Conservation (phyloP, 2,888 invertebrate species). For the Epinotia ramella region DNA sequence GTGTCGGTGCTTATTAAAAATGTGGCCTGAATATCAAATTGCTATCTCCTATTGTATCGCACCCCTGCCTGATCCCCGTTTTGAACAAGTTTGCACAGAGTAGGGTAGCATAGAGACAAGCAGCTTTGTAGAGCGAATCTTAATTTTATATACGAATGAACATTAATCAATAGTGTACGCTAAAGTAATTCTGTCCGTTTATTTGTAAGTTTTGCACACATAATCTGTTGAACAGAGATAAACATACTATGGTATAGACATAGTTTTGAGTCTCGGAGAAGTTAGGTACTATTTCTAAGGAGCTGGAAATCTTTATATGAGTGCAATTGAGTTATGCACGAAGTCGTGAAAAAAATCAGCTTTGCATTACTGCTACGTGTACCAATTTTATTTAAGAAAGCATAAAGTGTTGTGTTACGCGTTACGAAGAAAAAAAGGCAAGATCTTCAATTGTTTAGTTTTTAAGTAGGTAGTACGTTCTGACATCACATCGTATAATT, state of each 20-base stretch:
- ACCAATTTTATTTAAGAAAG: too few species aligned
- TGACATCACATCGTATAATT: background rate
- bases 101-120: slow-evolving; percentile 43
- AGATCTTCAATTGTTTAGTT: too few species aligned
- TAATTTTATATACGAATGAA: background rate
- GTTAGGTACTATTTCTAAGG: background rate
- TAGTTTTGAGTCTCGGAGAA: background rate
- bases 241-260: background rate
- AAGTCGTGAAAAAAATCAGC: background rate
- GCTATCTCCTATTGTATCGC: slow-evolving; percentile 80
- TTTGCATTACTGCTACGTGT: too few species aligned
- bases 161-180: background rate
- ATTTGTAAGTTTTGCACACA: background rate
- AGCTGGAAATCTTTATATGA: background rate
- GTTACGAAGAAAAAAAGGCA: too few species aligned
- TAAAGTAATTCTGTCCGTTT: background rate
- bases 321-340: background rate
- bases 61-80: slow-evolving; percentile 70
- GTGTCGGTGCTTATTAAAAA: slow-evolving; percentile 82
- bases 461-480: background rate
- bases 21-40: slow-evolving; percentile 86
- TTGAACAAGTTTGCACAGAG: slow-evolving; percentile 58
- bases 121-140: background rate
- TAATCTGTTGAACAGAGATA: too few species aligned
- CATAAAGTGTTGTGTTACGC: too few species aligned